Conservation (phyloP, 1,140 invertebrate species). For the Euwallacea similis region DNA sequence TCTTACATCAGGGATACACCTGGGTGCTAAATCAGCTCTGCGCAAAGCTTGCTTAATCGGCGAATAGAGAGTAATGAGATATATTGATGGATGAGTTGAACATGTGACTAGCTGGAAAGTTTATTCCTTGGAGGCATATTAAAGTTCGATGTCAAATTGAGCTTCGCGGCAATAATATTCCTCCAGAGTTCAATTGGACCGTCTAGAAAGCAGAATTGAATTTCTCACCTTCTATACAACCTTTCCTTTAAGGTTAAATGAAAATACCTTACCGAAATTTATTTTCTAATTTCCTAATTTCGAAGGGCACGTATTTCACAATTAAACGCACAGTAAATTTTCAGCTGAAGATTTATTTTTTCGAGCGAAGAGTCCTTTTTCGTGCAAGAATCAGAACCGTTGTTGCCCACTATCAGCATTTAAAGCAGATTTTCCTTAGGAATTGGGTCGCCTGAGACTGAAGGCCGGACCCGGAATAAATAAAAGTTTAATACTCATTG, state of each 20-base stretch:
- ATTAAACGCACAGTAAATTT: constrained; percentile 6
- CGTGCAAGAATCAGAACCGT: neutral
- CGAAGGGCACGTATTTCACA: constrained; percentile 5
- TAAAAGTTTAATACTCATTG: constrained; percentile 13
- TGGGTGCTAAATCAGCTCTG: neutral
- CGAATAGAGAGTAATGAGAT: neutral
- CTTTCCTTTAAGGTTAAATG: neutral
- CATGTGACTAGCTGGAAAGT: neutral
- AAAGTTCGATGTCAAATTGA: constrained; percentile 3
- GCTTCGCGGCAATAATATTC: neutral
- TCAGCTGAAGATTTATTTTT: constrained; percentile 12
- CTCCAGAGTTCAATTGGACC: constrained; percentile 10
- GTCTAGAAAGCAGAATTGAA: neutral
- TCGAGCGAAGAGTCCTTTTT: neutral
- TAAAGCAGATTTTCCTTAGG: neutral
- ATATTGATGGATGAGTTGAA: neutral
- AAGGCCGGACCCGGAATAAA: neutral
- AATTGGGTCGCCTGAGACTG: no score
- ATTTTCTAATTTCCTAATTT: constrained; percentile 13
- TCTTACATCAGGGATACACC: no score
- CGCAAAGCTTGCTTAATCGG: neutral
- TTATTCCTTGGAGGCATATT: constrained; percentile 1
- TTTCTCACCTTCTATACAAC: constrained; percentile 4
- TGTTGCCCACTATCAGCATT: neutral
- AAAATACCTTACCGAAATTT: constrained; percentile 1